Conservation (phyloP, 2,113 vertebrate species). For the Haemorhous mexicanus region DNA sequence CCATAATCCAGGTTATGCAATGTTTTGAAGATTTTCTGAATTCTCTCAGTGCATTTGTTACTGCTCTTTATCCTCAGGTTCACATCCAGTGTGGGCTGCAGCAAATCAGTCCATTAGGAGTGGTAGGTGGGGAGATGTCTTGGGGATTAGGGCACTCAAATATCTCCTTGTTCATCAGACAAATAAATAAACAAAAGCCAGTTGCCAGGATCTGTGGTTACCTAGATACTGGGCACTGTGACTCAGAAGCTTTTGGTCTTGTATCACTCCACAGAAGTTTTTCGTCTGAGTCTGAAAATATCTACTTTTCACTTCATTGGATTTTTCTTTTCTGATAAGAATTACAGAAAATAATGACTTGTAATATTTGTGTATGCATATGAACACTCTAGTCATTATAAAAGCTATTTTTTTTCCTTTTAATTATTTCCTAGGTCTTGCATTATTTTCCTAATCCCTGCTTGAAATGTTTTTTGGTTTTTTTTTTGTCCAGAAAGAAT, state of each 20-base stretch:
- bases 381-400: neutral
- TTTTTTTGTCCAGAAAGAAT: neutral
- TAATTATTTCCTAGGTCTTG: neutral
- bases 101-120: neutral
- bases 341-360: neutral
- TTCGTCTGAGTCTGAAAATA: neutral
- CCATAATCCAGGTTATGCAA: neutral
- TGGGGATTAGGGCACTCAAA: neutral
- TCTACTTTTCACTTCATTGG: neutral
- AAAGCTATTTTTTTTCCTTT: neutral
- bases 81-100: neutral
- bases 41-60: neutral
- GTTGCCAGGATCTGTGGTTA: slow-evolving; percentile 23
- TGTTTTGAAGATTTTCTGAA: neutral
- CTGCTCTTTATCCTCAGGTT: neutral
- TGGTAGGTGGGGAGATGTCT: neutral
- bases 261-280: neutral
- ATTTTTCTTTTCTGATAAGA: neutral
- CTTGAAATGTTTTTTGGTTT: neutral
- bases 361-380: rapidly evolving
- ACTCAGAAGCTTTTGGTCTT: slow-evolving; percentile 31
- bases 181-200: slow-evolving; percentile 12
- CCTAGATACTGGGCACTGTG: neutral
- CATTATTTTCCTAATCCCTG: neutral
- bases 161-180: slow-evolving; percentile 20